These are phyloP conservation scores for Scopus umbretta DNA, from an alignment of 2,113 vertebrate genomes.

Conservation along the genomic window DNA sequence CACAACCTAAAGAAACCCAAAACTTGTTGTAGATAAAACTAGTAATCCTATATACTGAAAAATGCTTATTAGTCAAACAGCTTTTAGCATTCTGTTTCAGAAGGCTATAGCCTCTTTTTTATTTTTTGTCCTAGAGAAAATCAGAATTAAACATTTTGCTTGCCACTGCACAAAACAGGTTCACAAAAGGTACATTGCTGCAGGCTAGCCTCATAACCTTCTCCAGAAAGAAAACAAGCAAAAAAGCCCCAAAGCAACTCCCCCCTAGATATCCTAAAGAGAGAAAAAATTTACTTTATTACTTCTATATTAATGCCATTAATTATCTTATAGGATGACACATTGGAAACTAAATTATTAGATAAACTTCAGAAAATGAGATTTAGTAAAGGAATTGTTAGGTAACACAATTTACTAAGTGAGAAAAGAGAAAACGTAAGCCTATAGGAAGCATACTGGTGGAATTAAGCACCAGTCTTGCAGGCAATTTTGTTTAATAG, in stretches of 20 bases:
- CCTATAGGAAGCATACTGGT: not conserved
- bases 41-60: not conserved
- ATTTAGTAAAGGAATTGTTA: slow-evolving; percentile 39
- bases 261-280: not conserved
- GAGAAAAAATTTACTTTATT: not conserved
- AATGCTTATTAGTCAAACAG: not conserved
- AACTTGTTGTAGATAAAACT: not conserved
- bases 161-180: not conserved
- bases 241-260: not conserved
- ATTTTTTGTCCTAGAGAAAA: not conserved
- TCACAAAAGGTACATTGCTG: not conserved
- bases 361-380: not conserved
- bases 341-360: not conserved
- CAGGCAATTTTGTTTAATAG: not conserved
- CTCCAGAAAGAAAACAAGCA: not conserved
- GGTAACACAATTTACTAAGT: not conserved
- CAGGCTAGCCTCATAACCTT: not conserved
- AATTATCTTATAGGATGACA: not conserved
- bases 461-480: not conserved
- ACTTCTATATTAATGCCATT: not conserved
- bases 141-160: not conserved
- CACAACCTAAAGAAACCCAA: not conserved
- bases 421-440: not conserved
- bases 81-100: not conserved
- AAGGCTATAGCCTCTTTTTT: not conserved